Percentiles rank a stretch among this genome's conserved stretches.
These are phyloP conservation scores for Temnothorax longispinosus DNA, from an alignment of 1,140 invertebrate species.

Conservation along the genomic window DNA sequence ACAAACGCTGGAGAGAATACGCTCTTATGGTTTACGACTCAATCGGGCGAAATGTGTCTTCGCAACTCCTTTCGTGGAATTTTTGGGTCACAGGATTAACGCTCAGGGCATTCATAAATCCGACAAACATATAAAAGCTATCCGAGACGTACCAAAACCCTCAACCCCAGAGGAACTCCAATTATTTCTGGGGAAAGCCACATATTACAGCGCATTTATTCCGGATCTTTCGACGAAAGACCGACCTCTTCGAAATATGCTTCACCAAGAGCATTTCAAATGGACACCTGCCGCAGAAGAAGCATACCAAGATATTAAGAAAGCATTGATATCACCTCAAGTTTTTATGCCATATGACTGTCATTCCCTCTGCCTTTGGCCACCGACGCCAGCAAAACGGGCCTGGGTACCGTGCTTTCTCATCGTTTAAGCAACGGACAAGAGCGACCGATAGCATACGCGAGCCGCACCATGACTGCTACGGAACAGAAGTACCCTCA, in stretches of 20 bases:
- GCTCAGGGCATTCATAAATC: background rate
- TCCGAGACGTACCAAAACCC: slow-evolving; percentile 46
- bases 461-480: background rate
- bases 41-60: background rate
- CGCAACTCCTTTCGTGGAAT: background rate
- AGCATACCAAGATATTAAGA: background rate
- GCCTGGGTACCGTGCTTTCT: background rate
- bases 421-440: background rate
- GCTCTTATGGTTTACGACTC: background rate
- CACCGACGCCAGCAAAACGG: background rate
- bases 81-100: slow-evolving; percentile 2
- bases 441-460: background rate
- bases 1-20: background rate
- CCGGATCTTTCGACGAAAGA: background rate
- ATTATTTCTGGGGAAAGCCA: background rate
- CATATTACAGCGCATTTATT: background rate
- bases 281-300: slow-evolving; percentile 66
- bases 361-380: background rate
- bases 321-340: no score
- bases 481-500: background rate
- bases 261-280: slow-evolving; percentile 71
- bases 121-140: slow-evolving; percentile 6
- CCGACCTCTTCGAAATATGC: background rate
- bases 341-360: background rate
- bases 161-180: slow-evolving; percentile 7